Conservation (phyloP, 2,797 vertebrate genomes). For the Lindbergichthys nudifrons region DNA sequence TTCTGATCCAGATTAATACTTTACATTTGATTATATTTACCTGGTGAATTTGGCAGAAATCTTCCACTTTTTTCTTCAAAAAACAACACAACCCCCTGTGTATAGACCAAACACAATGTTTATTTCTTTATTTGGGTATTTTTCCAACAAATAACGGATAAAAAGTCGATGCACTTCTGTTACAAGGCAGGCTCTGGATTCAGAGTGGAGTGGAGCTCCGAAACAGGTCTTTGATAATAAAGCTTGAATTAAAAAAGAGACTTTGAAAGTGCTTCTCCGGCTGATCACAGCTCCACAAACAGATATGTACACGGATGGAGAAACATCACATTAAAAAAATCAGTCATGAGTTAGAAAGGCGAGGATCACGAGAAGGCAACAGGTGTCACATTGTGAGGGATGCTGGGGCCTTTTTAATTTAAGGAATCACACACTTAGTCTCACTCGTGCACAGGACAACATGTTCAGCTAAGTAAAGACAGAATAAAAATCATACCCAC, state of each 20-base stretch:
- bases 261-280: conserved; percentile 30
- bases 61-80: too few relatives aligned
- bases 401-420: conserved; percentile 1
- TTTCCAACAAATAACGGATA: conserved; percentile 84
- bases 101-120: conserved; percentile 67
- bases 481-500: neutral
- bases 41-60: too few relatives aligned
- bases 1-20: neutral
- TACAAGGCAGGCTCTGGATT: conserved; percentile 54
- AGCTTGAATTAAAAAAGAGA: conserved; percentile 43
- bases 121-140: conserved; percentile 64
- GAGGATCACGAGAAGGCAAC: conserved; percentile 46
- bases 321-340: neutral
- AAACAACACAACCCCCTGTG: conserved; percentile 9
- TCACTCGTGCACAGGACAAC: conserved; percentile 20
- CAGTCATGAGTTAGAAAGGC: conserved; percentile 39
- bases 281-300: conserved; percentile 43
- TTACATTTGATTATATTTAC: conserved; percentile 1
- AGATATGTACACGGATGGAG: conserved; percentile 14
- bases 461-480: neutral
- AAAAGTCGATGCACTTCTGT: conserved; percentile 81
- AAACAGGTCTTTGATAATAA: conserved; percentile 5
- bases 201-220: conserved; percentile 38
- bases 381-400: conserved; percentile 39
- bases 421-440: conserved; percentile 8